Evolutionary conservation across 37 sponge, comb jelly and placozoan species (phyloP), one percentile per base, ranked within the genome.

Genomic region (Tethya wilhelma): DNA sequence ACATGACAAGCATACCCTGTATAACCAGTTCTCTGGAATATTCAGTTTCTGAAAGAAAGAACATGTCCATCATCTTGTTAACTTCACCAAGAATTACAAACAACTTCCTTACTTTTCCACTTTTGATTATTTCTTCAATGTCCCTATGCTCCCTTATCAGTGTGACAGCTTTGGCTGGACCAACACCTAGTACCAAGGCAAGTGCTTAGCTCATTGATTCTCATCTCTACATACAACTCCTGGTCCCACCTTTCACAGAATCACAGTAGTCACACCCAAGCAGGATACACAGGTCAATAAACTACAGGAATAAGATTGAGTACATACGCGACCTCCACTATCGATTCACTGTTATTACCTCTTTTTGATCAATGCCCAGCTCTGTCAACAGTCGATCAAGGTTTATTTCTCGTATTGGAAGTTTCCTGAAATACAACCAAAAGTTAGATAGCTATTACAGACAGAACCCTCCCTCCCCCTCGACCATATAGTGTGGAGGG

Each of bases 201-300:
- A n/a, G 49, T 44, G 65, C 42, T 40, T 2, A 59, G 58, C 84
- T 14, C 17, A 45, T 44, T 25, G 38, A 20, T 34, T 38, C 41
- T 20, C 8, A 57, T 57, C 11, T 49, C 7, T 62, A 19, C 30
- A 26, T 62, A 62, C 8, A 62, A 26, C n/a, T 71, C 14, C 53
- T 60, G 0, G 2, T 45, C 69, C 7, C 28, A 97, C 98, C 99
- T 86, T 82, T 93, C 8, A 94, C 94, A 43, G 99, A 89, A 38
- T 96, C 97, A 79, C 97, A 94, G 87, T 98, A 98, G 69, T 98
- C 99, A 90, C 99, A 98, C 3, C 99, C 99, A 19, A 98, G 85
- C 1, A 98, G 82, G 69, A 98, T 98, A 49, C 99, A 96, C 56
- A 98, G 75, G 71, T 98, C 99, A 59, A 98, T 94, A 69, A 98